A percentile compares a stretch with the other conserved stretches of the same genome.
phyloP scores from a whole-genome alignment of 2,113 vertebrate genomes.

The Prolemur simus region DNA sequence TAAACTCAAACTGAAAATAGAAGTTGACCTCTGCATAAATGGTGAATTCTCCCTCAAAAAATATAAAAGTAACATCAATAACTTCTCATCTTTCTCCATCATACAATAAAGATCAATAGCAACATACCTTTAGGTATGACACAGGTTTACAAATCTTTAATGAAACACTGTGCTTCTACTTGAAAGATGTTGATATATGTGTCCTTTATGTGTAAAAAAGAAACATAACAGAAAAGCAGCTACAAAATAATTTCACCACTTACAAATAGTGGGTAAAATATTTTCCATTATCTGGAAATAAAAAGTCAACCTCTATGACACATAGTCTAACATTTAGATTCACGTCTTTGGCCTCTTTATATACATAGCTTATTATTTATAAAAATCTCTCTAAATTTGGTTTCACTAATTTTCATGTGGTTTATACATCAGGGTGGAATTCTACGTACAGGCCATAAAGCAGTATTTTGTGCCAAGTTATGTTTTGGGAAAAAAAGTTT shows the following conservation, averaged over 20 bases:
- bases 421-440: not conserved
- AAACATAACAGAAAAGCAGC: not conserved
- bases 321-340: slow-evolving; percentile 14
- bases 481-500: not conserved
- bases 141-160: not conserved
- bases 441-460: not conserved
- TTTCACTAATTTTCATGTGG: not conserved
- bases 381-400: not conserved
- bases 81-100: not conserved
- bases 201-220: not conserved
- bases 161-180: not conserved
- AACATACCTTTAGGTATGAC: not conserved
- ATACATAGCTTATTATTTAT: slow-evolving; percentile 44
- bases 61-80: not conserved
- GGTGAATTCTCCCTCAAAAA: not conserved
- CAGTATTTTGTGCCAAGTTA: not conserved
- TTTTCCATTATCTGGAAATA: not conserved
- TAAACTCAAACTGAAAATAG: not conserved
- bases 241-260: not conserved
- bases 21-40: slow-evolving; percentile 20
- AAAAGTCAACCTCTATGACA: not conserved
- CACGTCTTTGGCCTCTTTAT: not conserved
- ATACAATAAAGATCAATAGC: slow-evolving; percentile 29
- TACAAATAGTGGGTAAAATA: not conserved
- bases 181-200: not conserved